These are phyloP conservation scores for Hylomyscus alleni DNA, from an alignment of 2,797 vertebrate species.

Conservation along the genomic window DNA sequence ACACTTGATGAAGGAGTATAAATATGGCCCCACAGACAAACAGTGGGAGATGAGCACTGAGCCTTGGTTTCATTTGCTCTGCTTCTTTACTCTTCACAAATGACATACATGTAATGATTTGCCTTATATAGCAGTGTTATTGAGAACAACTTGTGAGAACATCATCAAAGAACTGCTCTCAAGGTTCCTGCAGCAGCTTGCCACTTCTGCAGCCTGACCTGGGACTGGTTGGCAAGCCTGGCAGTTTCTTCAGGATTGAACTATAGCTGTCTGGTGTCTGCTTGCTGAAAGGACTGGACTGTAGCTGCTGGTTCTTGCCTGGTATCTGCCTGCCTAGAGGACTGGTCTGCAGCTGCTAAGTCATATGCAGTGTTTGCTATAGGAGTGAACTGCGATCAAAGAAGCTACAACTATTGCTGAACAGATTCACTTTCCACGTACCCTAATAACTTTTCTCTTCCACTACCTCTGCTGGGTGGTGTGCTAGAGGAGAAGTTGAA, in stretches of 20 bases:
- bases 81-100: not conserved
- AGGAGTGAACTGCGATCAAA: no score
- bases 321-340: not conserved
- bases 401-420: no score
- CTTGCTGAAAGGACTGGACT: not conserved
- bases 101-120: not conserved
- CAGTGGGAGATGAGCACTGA: not conserved
- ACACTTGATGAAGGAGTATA: not conserved
- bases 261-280: not conserved
- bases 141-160: not conserved
- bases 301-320: not conserved
- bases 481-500: no score
- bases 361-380: no score
- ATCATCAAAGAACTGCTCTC: not conserved
- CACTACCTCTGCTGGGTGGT: no score
- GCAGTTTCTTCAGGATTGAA: not conserved
- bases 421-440: no score
- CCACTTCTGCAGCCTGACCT: not conserved
- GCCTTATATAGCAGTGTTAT: not conserved
- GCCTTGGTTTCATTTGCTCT: not conserved
- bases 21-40: not conserved
- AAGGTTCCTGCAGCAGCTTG: not conserved
- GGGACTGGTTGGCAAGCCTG: not conserved
- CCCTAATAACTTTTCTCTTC: no score
- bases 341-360: not conserved